Percentiles rank a stretch among this genome's conserved stretches.
These are phyloP conservation scores for Nothobranchius furzeri DNA, from an alignment of 2,113 vertebrate genomes.

Conservation along the genomic window DNA sequence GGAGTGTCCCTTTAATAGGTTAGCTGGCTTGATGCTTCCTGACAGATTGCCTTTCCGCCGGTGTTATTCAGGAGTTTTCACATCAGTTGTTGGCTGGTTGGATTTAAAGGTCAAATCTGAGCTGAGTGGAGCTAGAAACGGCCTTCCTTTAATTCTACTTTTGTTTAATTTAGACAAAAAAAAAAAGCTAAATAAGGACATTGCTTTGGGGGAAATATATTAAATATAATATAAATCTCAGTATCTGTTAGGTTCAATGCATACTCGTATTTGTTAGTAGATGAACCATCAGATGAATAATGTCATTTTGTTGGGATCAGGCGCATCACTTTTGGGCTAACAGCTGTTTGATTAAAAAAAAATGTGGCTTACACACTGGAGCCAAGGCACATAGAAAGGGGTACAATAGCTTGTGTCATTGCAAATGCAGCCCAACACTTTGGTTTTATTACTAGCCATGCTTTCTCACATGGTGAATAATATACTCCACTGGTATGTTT, in stretches of 20 bases:
- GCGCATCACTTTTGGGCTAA: neutral
- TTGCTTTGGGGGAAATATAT: neutral
- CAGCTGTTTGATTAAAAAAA: conserved; percentile 9
- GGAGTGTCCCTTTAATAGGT: conserved; percentile 61
- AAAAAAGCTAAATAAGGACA: conserved; percentile 36
- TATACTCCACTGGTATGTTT: too few relatives aligned
- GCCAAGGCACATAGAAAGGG: neutral
- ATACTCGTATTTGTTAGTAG: neutral
- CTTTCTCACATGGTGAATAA: neutral
- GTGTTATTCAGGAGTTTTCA: conserved; percentile 57
- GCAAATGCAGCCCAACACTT: conserved; percentile 19
- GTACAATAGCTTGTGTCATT: conserved; percentile 10
- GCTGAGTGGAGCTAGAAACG: conserved; percentile 29
- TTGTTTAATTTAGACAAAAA: conserved; percentile 26
- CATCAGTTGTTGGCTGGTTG: conserved; percentile 55
- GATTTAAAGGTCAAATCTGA: conserved; percentile 66
- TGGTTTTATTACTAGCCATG: neutral
- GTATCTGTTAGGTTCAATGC: conserved; percentile 18
- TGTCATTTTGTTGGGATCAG: conserved; percentile 19
- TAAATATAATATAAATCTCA: neutral
- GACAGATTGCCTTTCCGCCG: conserved; percentile 56
- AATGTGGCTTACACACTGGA: too few relatives aligned
- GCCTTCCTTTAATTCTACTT: conserved; percentile 16
- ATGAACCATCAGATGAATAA: neutral
- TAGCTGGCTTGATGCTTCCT: conserved; percentile 51